phyloP scores from a whole-genome alignment of 2,888 invertebrate genomes.

The Scotopteryx bipunctaria region DNA sequence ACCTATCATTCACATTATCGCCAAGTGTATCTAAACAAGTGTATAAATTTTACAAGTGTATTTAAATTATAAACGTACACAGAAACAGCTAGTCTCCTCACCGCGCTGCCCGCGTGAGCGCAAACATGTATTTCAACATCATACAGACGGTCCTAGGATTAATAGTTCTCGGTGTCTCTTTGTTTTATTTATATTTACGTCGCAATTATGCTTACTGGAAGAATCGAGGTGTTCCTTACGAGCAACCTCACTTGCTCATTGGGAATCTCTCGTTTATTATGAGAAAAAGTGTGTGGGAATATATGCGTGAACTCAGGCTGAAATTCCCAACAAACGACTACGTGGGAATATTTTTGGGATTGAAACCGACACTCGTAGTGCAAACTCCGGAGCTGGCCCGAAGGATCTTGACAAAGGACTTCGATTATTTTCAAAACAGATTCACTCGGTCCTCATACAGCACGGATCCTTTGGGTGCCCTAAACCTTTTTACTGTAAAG shows the following conservation, averaged over 20 bases:
- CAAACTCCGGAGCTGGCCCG: conserved; percentile 62
- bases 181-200: conserved; percentile 47
- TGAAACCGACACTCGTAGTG: conserved; percentile 58
- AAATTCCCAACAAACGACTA: conserved; percentile 49
- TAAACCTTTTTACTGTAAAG: conserved; percentile 60
- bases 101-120: conserved; percentile 21
- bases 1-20: not conserved
- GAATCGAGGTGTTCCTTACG: conserved; percentile 57
- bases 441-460: conserved; percentile 46
- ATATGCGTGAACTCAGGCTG: conserved; percentile 47
- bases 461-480: conserved; percentile 60
- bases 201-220: conserved; percentile 64
- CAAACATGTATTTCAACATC: conserved; percentile 33
- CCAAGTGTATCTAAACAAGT: too few species aligned
- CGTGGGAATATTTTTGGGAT: conserved; percentile 60
- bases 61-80: not conserved
- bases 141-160: conserved; percentile 38
- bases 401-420: conserved; percentile 56
- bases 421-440: conserved; percentile 60
- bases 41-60: not conserved
- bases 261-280: conserved; percentile 61
- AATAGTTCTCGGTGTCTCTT: conserved; percentile 38
- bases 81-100: not conserved
- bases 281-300: conserved; percentile 59
- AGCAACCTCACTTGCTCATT: conserved; percentile 51